A percentile compares a stretch with the other conserved stretches of the same genome.
Conservation (phyloP, 2,888 invertebrate genomes). For the Drosophila demipolita region DNA sequence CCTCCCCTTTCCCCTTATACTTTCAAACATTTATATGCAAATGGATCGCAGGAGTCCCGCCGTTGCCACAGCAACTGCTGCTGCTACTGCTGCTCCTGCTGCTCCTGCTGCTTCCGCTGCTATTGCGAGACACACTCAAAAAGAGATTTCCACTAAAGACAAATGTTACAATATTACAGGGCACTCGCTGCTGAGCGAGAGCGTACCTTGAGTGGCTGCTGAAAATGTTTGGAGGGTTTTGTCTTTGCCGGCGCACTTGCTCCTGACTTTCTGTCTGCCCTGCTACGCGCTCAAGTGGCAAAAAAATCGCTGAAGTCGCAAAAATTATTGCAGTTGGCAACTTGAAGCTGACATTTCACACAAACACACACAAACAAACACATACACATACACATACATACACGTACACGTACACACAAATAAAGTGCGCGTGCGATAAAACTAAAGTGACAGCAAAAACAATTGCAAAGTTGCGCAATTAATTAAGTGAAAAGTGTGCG, state of each 20-base stretch:
- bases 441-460: constrained; percentile 77
- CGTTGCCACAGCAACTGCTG: background rate
- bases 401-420: constrained; percentile 32
- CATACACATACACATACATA: constrained; percentile 21
- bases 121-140: constrained; percentile 69
- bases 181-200: constrained; percentile 38
- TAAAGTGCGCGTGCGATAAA: constrained; percentile 69
- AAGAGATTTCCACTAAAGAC: constrained; percentile 78
- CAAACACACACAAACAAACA: constrained; percentile 34
- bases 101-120: constrained; percentile 12
- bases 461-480: constrained; percentile 78
- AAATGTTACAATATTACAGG: constrained; percentile 76
- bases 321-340: constrained; percentile 79
- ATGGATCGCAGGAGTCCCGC: constrained; percentile 54
- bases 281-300: constrained; percentile 76
- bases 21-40: constrained; percentile 73
- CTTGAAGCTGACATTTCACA: constrained; percentile 72
- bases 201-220: constrained; percentile 73
- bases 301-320: constrained; percentile 79
- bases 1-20: constrained; percentile 23
- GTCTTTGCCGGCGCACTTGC: constrained; percentile 18
- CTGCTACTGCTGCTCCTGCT: background rate
- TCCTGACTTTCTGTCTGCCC: constrained; percentile 24
- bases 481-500: constrained; percentile 76
- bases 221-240: constrained; percentile 59